Evolutionary conservation across 2,888 invertebrate genomes (phyloP), one percentile per base, ranked within the genome.

Genomic region (Patella ulyssiponensis): DNA sequence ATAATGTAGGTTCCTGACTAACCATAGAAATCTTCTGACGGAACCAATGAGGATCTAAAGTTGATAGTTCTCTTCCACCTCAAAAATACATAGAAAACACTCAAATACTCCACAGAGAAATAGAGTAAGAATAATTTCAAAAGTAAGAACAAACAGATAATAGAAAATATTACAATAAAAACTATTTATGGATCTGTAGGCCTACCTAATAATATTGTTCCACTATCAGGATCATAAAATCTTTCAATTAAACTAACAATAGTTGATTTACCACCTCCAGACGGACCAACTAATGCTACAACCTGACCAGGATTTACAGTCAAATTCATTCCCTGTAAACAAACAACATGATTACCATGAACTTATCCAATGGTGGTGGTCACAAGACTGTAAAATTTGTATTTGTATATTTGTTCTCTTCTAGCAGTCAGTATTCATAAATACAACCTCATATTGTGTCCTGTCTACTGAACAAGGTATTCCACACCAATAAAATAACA

Each of bases 241-340:
- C 90, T 81, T 80, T 90, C 90, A 27, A 90, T 88, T 56, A 90
- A 82, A 79, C 86, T 89, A 74, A 90, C 89, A n/a, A 90, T 86
- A 17, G 90, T 90, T 27, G 90, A 90, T 82, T 90, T 90, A 20
- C 90, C 90, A 58, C 90, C 90, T 73, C 90, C 90, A 75, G 90
- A 90, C 2, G 90, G 90, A 4, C 90, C 90, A 11, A 90, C 90
- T 53, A 90, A 82, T 2, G 90, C 90, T n/a, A 90, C 87, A 86
- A 90, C 86, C 77, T 90, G 83, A 71, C 90, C 90, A 20, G 87
- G 86, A 20, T 88, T 81, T 11, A 90, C 88, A 17, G 69, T 82
- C 75, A 90, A 88, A 0, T 86, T 84, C 9, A 90, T 82, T 69
- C 85, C 86, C 90, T 90, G 83, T 14, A 83, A 82, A 56, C 7